Evolutionary conservation across 1,140 invertebrate genomes (phyloP).

Genomic region (Yoshiicerus persimilis): DNA sequence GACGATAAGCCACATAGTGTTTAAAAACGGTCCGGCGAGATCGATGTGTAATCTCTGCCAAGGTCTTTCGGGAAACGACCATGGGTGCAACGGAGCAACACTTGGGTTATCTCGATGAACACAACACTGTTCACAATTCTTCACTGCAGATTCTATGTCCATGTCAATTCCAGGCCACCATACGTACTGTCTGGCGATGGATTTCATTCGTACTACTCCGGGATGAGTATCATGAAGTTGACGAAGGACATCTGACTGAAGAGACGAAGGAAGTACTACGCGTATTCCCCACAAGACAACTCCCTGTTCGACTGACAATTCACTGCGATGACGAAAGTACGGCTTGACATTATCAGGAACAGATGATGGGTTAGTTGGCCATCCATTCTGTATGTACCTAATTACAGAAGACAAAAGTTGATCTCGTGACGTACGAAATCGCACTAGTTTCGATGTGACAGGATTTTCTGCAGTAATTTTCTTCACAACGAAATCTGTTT

Average conservation of each 20-base stretch:
- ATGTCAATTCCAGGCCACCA: conserved; percentile 42
- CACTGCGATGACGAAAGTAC: conserved; percentile 31
- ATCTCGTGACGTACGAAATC: not conserved
- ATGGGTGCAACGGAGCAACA: conserved; percentile 19
- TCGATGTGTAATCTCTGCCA: conserved; percentile 35
- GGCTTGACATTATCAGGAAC: not conserved
- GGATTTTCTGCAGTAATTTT: not conserved
- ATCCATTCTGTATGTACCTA: not conserved
- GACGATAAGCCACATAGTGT: conserved; percentile 29
- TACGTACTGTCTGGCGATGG: conserved; percentile 31
- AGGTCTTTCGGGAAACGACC: conserved; percentile 13
- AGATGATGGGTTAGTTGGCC: not conserved
- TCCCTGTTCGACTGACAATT: conserved; percentile 41
- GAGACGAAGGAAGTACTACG: conserved; percentile 53
- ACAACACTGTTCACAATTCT: conserved; percentile 37
- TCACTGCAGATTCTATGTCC: conserved; percentile 31
- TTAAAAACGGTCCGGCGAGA: too few species aligned
- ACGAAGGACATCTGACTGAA: conserved; percentile 50
- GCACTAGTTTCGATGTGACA: not conserved
- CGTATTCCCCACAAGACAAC: conserved; percentile 50
- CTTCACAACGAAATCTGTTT: not conserved
- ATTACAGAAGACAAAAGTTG: not conserved
- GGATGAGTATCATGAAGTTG: conserved; percentile 55
- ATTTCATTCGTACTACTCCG: conserved; percentile 43
- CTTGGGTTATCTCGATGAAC: conserved; percentile 15